Base-by-base conservation (phyloP, 2,797 vertebrate genomes). In the Halcyon leucocephala region DNA sequence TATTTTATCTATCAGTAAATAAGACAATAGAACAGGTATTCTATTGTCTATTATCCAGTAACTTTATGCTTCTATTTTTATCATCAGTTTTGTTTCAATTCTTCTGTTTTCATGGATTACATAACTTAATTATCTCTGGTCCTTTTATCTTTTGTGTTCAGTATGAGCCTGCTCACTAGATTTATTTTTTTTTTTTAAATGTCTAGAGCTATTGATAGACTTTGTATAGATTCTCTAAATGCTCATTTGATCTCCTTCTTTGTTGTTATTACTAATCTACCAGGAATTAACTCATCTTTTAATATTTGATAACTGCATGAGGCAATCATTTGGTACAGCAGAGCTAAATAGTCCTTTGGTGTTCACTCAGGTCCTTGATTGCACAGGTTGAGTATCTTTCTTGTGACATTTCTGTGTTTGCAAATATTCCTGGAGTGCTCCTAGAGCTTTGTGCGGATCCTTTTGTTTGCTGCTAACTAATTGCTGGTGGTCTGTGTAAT, bases 391-490 rank as follows among this genome's bases (percentile, higher is more conserved):
- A 64, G 39, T 31, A 25, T 58, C 54, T 64, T 80, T 52, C 69
- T 60, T 42, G 69, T 65, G 91, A 60, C 85, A 86, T 77, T 85
- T 85, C 28, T 46, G 44, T 22, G 33, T 90, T 86, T 81, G 65
- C 76, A 90, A 95, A 93, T 57, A 67, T 24, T 82, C 52, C 87
- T 65, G 49, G 72, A 71, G 86, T 8, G 77, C 61, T 79, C 49
- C 61, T n/a, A 26, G 44, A 60, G 87, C 69, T 91, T 51, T 29
- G 29, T 2, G 20, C 14, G 52, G 20, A 64, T 69, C 29, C 31
- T 44, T 90, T 85, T 67, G 60, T 89, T 91, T 89, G 85, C 82
- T 83, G 82, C 76, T 74, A 80, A 62, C 74, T 89, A 74, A 74
- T 86, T 86, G 87, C 82, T 80, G 64, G 31, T 71, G 77, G 35